These are phyloP conservation scores for Willisornis vidua DNA, from an alignment of 2,113 vertebrate genomes.

Conservation along the genomic window DNA sequence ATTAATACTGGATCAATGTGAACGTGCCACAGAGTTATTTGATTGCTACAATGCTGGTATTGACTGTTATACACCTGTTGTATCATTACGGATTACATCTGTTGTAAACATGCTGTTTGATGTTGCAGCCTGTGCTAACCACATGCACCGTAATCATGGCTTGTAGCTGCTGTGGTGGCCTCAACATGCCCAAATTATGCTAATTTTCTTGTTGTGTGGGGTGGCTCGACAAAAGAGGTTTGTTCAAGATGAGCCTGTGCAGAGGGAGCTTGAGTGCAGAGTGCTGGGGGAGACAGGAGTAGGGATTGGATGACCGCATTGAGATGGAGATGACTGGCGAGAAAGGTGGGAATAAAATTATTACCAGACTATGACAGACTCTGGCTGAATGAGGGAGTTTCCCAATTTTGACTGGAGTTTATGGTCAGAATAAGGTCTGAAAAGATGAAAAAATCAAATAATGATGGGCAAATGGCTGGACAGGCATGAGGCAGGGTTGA, in stretches of 20 bases:
- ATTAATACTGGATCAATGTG: constrained; percentile 61
- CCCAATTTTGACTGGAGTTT: not conserved
- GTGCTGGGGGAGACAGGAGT: not conserved
- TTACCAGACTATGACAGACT: not conserved
- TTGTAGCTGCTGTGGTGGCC: constrained; percentile 66
- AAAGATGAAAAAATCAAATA: not conserved
- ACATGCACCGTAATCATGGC: constrained; percentile 60
- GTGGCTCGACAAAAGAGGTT: constrained; percentile 63
- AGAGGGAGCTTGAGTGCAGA: not conserved
- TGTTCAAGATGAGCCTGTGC: constrained; percentile 50
- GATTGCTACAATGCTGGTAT: constrained; percentile 64
- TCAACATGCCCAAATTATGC: constrained; percentile 63
- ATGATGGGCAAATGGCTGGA: not conserved
- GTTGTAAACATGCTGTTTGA: constrained; percentile 70
- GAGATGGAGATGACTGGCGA: not conserved
- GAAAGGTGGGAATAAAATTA: not conserved
- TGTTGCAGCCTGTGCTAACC: constrained; percentile 71
- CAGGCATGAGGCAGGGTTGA: not conserved
- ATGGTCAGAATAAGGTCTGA: not conserved
- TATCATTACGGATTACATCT: constrained; percentile 67
- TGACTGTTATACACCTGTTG: constrained; percentile 78
- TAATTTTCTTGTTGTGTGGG: constrained; percentile 68
- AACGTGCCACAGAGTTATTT: constrained; percentile 51
- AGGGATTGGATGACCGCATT: not conserved
- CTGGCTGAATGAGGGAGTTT: not conserved